phyloP scores from a whole-genome alignment of 2,888 invertebrate genomes.

The Priocnemis perturbator region DNA sequence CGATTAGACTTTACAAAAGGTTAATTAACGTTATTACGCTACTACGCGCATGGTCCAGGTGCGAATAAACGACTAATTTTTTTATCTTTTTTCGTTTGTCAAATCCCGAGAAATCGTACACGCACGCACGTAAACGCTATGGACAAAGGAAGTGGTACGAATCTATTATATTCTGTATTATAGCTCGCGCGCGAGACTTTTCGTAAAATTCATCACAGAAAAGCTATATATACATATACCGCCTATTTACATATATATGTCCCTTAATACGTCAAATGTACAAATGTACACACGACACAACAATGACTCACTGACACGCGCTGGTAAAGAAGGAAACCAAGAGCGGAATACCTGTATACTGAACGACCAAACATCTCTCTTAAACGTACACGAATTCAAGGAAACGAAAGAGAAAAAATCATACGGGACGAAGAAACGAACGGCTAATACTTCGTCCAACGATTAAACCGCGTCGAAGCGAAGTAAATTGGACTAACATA shows the following conservation, averaged over 20 bases:
- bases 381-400: too few species aligned
- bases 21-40: neutral
- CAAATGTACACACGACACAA: neutral
- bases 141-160: slow-evolving; percentile 36
- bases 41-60: slow-evolving; percentile 23
- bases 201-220: slow-evolving; percentile 57
- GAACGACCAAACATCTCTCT: too few species aligned
- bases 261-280: slow-evolving; percentile 11
- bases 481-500: too few species aligned
- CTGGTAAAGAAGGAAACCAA: too few species aligned
- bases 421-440: too few species aligned
- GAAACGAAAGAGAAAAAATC: too few species aligned
- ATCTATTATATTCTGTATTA: slow-evolving; percentile 40
- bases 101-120: slow-evolving; percentile 14
- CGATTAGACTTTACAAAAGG: neutral
- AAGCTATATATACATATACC: slow-evolving; percentile 57
- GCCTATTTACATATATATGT: slow-evolving; percentile 45
- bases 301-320: neutral
- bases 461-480: too few species aligned
- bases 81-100: slow-evolving; percentile 12
- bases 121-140: slow-evolving; percentile 42
- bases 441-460: too few species aligned
- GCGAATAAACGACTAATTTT: slow-evolving; percentile 6
- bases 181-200: slow-evolving; percentile 32
- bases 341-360: too few species aligned